Conservation (phyloP, 2,113 vertebrate genomes). For the Scomber colias region DNA sequence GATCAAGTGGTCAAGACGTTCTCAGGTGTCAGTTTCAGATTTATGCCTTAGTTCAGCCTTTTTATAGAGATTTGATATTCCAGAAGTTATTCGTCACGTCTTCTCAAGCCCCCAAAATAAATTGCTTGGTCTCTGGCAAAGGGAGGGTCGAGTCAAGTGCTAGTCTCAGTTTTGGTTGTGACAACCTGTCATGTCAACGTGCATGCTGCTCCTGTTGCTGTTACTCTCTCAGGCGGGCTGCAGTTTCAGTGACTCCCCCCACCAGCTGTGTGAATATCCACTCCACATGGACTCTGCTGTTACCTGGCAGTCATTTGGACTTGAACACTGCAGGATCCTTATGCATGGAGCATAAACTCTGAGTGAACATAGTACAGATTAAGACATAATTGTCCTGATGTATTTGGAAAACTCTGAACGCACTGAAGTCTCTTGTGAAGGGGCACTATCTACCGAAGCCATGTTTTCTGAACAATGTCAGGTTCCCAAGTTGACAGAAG, state of each 20-base stretch:
- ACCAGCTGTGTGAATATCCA: constrained; percentile 55
- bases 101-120: constrained; percentile 85
- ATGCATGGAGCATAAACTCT: constrained; percentile 67
- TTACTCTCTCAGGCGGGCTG: constrained; percentile 61
- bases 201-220: constrained; percentile 72
- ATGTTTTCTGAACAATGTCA: constrained; percentile 77
- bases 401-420: constrained; percentile 78
- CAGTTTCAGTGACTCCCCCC: constrained; percentile 64
- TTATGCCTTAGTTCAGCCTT: constrained; percentile 85
- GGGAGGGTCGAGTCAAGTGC: constrained; percentile 69
- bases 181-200: constrained; percentile 82
- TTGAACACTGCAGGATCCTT: constrained; percentile 50
- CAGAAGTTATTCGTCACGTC: constrained; percentile 86
- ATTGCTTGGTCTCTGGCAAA: constrained; percentile 78
- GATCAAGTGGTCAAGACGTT: constrained; percentile 72
- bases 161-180: constrained; percentile 79
- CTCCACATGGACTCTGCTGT: constrained; percentile 62
- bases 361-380: constrained; percentile 12
- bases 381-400: constrained; percentile 52
- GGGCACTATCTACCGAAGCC: constrained; percentile 39
- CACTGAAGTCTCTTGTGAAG: constrained; percentile 51
- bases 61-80: constrained; percentile 86
- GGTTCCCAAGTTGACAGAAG: constrained; percentile 60
- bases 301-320: constrained; percentile 55
- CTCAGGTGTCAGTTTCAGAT: constrained; percentile 82